These are phyloP conservation scores for Cantharis nigra DNA, from an alignment of 2,888 invertebrate genomes.

Conservation along the genomic window DNA sequence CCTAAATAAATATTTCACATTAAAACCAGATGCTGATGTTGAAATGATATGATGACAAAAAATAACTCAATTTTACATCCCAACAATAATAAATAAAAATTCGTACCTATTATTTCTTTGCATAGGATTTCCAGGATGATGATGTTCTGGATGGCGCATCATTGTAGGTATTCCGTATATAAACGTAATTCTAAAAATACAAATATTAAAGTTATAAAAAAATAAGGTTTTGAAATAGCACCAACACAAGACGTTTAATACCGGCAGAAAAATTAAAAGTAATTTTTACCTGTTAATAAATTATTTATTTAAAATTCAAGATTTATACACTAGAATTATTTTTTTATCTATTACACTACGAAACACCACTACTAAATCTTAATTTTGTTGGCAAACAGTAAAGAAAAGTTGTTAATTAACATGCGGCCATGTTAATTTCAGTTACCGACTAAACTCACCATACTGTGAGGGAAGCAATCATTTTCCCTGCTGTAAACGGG, in stretches of 20 bases:
- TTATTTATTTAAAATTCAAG: conserved; percentile 14
- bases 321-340: conserved; percentile 23
- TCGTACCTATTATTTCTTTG: conserved; percentile 64
- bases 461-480: background rate
- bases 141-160: conserved; percentile 61
- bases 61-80: background rate
- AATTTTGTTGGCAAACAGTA: conserved; percentile 75
- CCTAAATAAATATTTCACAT: background rate
- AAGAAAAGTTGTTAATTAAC: conserved; percentile 79
- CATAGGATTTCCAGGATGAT: conserved; percentile 69
- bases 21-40: background rate
- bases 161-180: conserved; percentile 31
- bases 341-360: conserved; percentile 44
- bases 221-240: background rate
- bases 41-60: background rate
- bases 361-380: conserved; percentile 60
- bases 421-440: conserved; percentile 80
- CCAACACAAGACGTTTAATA: background rate
- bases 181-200: conserved; percentile 8
- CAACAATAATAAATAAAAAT: background rate
- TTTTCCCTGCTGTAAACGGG: background rate
- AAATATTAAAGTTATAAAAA: background rate
- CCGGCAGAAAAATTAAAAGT: conserved; percentile 21
- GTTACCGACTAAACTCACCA: conserved; percentile 28
- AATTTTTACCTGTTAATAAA: conserved; percentile 13